phyloP scores from a whole-genome alignment of 2,113 vertebrate genomes.

The Psilopsiagon aurifrons region DNA sequence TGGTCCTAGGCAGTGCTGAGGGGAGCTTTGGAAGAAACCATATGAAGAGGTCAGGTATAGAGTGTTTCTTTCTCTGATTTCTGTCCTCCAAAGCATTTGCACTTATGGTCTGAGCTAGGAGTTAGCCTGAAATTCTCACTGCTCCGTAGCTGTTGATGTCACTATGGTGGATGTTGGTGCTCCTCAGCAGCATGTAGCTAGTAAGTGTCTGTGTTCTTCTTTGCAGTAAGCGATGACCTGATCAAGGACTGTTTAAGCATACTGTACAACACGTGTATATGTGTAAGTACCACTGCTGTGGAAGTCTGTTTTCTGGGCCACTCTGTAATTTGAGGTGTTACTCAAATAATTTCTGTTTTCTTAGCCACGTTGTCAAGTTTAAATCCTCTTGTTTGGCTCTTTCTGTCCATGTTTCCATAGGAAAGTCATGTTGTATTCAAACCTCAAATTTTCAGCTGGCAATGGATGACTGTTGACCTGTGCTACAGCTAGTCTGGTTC shows the following conservation, averaged over 20 bases:
- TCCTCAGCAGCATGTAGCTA: not conserved
- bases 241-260: conserved; percentile 95
- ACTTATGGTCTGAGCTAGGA: not conserved
- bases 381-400: not conserved
- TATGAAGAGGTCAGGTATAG: not conserved
- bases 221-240: conserved; percentile 91
- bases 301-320: not conserved
- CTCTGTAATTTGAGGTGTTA: not conserved
- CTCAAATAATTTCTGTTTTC: not conserved
- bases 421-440: not conserved
- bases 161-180: not conserved
- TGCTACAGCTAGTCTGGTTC: not conserved
- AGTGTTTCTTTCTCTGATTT: not conserved
- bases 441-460: not conserved
- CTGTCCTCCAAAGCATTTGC: not conserved
- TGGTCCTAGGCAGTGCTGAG: not conserved
- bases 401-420: not conserved
- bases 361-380: not conserved
- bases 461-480: not conserved
- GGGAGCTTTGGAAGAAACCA: not conserved
- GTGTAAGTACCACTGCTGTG: conserved; percentile 81
- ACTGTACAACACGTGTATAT: conserved; percentile 95
- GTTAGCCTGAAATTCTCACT: not conserved
- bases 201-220: conserved; percentile 31
- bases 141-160: not conserved